A percentile compares a stretch with the other conserved stretches of the same genome.
These are phyloP conservation scores for Megaceryle maxima DNA, from an alignment of 2,113 vertebrate species.

Conservation along the genomic window DNA sequence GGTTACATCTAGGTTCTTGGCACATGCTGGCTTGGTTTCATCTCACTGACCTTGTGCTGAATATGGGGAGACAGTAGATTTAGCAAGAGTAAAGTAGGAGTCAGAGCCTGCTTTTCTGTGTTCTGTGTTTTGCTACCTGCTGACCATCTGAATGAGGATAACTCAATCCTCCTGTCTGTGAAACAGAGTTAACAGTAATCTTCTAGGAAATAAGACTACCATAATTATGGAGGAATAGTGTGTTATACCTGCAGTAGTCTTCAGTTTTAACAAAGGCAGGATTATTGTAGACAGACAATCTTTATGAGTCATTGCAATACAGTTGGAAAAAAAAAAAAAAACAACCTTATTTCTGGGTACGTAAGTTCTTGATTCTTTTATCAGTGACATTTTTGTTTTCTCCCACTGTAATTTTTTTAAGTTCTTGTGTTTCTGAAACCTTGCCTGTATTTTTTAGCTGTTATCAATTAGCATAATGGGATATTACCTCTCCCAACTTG, in stretches of 20 bases:
- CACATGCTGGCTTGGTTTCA: not conserved
- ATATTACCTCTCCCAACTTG: not conserved
- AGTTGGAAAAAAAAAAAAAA: not conserved
- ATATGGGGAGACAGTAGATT: not conserved
- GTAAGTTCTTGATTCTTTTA: not conserved
- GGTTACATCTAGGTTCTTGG: not conserved
- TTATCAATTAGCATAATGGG: not conserved
- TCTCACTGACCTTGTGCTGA: not conserved
- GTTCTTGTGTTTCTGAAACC: not conserved
- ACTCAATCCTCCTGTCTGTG: not conserved
- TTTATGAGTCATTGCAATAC: not conserved
- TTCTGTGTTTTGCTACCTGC: not conserved
- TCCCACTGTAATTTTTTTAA: not conserved
- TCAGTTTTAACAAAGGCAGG: not conserved
- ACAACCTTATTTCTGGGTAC: not conserved
- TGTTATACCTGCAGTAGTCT: not conserved
- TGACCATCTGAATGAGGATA: not conserved
- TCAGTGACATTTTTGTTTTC: not conserved
- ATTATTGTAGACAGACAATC: not conserved
- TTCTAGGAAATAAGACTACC: not conserved
- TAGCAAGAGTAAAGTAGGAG: not conserved
- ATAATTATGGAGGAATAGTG: not conserved
- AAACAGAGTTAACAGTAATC: not conserved
- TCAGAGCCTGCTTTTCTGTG: not conserved
- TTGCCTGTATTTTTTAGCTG: not conserved